Evolutionary conservation across 2,797 vertebrate species (phyloP), one percentile per base, ranked within the genome.

Genomic region (Manis javanica): DNA sequence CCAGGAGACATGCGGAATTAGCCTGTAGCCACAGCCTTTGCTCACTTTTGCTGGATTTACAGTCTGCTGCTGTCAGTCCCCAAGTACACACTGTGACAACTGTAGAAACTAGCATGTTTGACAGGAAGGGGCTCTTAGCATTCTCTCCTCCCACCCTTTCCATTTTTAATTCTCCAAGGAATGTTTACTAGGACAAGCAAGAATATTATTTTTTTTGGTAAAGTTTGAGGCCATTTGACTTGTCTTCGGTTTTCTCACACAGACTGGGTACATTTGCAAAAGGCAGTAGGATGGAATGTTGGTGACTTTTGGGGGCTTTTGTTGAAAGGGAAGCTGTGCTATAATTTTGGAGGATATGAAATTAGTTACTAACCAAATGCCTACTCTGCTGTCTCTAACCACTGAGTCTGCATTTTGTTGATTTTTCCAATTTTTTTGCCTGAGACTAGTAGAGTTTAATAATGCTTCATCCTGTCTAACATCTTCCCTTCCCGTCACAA

Each of bases 21-120:
- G 34, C 53, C 51, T 34, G 21, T 31, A 51, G 71, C 83, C 13
- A 1, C 16, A 16, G 39, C n/a, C 39, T 53, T 2, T 12, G n/a
- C 34, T 46, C 51, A 18, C 16, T 9, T n/a, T 24, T 31, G 29
- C 78, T 53, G 63, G 34, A 4, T 61, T 11, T 7, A 26, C 1
- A 4, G 0, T 13, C 51, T 72, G 29, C n/a, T 26, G 10, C 59
- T 46, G 0, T 39, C 7, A 3, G 8, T 34, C 55, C 88, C 53
- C 23, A 0, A 1, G 3, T 9, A 14, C 3, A 23, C 5, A 0
- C 72, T 49, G 7, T 37, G n/a, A 72, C 39, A 59, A 79, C 61
- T 19, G 0, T 29, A 68, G 59, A 53, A 9, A 53, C 55, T 37
- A 81, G 59, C 85, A n/a, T 83, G 51, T 39, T 34, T 0, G 0